Conservation (phyloP, 92 coral and sea anemone genomes). For the Zoanthus solanderi region DNA sequence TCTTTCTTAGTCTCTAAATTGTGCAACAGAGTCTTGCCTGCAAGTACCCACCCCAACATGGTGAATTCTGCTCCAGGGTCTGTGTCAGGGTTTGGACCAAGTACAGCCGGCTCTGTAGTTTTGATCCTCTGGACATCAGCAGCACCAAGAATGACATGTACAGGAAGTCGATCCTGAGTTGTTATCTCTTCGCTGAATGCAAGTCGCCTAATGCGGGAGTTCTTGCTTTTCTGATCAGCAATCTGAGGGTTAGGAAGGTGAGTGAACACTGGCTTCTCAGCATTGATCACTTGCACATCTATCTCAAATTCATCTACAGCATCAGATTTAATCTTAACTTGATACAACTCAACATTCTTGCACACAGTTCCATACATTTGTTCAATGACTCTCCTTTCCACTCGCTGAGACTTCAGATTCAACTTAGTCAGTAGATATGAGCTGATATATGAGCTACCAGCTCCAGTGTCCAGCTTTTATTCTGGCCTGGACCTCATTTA, state of each 20-base stretch:
- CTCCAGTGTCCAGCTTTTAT: constrained; percentile 70
- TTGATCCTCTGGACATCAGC: constrained; percentile 67
- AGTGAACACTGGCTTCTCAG: constrained; percentile 60
- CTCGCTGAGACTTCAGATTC: constrained; percentile 32
- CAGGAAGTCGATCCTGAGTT: constrained; percentile 47
- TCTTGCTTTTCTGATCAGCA: constrained; percentile 51
- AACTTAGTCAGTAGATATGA: constrained; percentile 50
- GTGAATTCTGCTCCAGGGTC: constrained; percentile 77
- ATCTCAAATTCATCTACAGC: constrained; percentile 40
- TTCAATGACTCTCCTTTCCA: constrained; percentile 61
- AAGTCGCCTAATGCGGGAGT: constrained; percentile 46
- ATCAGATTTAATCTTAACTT: constrained; percentile 36
- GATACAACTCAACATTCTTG: constrained; percentile 51
- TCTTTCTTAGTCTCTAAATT: constrained; percentile 58
- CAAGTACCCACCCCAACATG: constrained; percentile 64
- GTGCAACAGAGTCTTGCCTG: constrained; percentile 26
- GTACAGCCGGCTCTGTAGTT: constrained; percentile 50
- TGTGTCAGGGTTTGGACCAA: constrained; percentile 66
- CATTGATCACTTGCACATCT: constrained; percentile 50
- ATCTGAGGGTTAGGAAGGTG: constrained; percentile 60
- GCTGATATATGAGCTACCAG: constrained; percentile 67
- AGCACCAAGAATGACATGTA: constrained; percentile 66
- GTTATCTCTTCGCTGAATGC: constrained; percentile 62
- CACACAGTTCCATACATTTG: constrained; percentile 66
- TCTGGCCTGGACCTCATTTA: constrained; percentile 59